Evolutionary conservation across 2,797 vertebrate species (phyloP).

Genomic region (Toxotes lorentzi): DNA sequence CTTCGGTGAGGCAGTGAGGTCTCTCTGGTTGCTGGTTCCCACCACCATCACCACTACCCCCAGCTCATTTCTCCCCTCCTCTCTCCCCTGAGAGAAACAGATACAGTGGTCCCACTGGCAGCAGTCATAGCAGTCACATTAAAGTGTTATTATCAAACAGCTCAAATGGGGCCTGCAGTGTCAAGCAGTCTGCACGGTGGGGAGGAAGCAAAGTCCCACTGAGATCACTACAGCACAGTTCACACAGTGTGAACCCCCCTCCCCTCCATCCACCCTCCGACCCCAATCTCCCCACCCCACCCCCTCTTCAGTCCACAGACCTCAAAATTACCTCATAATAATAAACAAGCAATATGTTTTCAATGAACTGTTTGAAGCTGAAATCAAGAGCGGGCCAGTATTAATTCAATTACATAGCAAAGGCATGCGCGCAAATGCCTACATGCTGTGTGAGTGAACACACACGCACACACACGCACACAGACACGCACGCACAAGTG

Average conservation of each 20-base stretch:
- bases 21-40: slow-evolving; percentile 3
- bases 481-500: slow-evolving; percentile 17
- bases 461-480: slow-evolving; percentile 9
- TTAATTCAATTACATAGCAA: slow-evolving; percentile 54
- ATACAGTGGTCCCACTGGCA: slow-evolving; percentile 44
- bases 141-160: slow-evolving; percentile 63
- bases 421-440: slow-evolving; percentile 36
- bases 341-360: slow-evolving; percentile 37
- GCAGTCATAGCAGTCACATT: slow-evolving; percentile 45
- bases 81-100: slow-evolving; percentile 33
- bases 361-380: slow-evolving; percentile 41
- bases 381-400: slow-evolving; percentile 27
- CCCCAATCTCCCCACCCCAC: not conserved
- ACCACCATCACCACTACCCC: not conserved
- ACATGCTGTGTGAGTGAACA: slow-evolving; percentile 28
- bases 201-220: slow-evolving; percentile 43
- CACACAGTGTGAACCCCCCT: slow-evolving; percentile 43
- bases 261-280: not conserved
- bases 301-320: not conserved
- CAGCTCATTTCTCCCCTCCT: not conserved
- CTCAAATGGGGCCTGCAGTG: slow-evolving; percentile 47
- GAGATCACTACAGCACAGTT: slow-evolving; percentile 59
- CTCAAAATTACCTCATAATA: slow-evolving; percentile 27
- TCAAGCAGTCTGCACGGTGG: slow-evolving; percentile 32
- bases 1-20: slow-evolving; percentile 6